phyloP scores from a whole-genome alignment of 2,797 vertebrate genomes.

The Characodon lateralis region DNA sequence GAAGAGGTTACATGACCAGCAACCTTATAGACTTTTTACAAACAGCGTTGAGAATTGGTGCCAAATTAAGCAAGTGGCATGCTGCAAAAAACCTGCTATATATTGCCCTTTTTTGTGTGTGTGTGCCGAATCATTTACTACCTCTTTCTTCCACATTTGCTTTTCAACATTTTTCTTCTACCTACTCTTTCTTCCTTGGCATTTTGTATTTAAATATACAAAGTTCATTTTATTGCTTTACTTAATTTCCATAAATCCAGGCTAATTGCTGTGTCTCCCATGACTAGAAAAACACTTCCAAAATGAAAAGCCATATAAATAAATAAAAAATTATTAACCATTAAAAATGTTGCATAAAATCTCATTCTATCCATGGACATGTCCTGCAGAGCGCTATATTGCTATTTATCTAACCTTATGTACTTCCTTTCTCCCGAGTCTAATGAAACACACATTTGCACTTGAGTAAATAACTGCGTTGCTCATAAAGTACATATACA shows the following conservation, averaged over 20 bases:
- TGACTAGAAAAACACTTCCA: not conserved
- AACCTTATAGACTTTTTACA: not conserved
- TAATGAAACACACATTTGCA: not conserved
- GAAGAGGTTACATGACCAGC: not conserved
- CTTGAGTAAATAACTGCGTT: slow-evolving; percentile 3
- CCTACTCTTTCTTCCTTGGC: not conserved
- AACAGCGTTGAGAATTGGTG: not conserved
- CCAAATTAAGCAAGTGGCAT: not conserved
- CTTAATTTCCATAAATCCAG: not conserved
- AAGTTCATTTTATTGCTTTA: not conserved
- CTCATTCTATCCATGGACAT: no score
- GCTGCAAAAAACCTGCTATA: not conserved
- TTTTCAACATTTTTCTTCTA: not conserved
- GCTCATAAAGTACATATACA: slow-evolving; percentile 22
- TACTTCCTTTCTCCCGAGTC: not conserved
- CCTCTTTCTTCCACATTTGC: not conserved
- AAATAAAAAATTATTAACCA: not conserved
- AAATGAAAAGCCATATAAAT: not conserved
- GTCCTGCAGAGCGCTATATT: not conserved
- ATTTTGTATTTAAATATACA: not conserved
- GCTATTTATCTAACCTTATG: not conserved
- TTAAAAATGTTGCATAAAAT: not conserved
- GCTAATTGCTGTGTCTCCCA: not conserved
- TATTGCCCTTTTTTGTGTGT: not conserved
- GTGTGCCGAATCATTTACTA: not conserved